These are phyloP conservation scores for Callionymus lyra DNA, from an alignment of 2,113 vertebrate species.

Conservation along the genomic window DNA sequence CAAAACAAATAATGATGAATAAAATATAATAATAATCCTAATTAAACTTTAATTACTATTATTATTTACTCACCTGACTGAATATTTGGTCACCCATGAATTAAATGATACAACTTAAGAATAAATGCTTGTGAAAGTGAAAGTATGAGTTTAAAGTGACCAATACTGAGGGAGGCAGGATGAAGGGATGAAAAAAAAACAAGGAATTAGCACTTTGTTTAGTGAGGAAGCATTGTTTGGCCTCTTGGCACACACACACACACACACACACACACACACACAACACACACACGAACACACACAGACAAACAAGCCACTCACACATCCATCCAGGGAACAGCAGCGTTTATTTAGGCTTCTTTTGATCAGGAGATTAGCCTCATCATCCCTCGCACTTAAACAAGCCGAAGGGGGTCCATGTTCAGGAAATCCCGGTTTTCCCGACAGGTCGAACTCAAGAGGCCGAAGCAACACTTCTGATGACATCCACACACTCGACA, in stretches of 20 bases:
- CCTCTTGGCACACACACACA: constrained; percentile 25
- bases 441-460: constrained; percentile 29
- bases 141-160: too few species aligned
- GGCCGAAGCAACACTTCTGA: constrained; percentile 14
- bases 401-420: constrained; percentile 45
- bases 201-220: constrained; percentile 51
- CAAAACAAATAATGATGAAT: too few species aligned
- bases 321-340: constrained; percentile 20
- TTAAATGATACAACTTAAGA: too few species aligned
- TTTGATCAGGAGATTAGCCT: constrained; percentile 75
- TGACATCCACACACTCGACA: constrained; percentile 10
- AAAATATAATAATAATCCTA: too few species aligned
- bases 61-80: too few species aligned
- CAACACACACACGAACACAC: too few species aligned
- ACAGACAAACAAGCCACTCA: constrained; percentile 12
- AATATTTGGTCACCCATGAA: too few species aligned
- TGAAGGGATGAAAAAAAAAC: constrained; percentile 39
- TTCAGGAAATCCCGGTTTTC: constrained; percentile 62
- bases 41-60: too few species aligned
- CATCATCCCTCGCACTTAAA: constrained; percentile 52
- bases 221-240: constrained; percentile 46
- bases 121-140: too few species aligned
- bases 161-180: too few species aligned
- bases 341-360: constrained; percentile 65
- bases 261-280: too few species aligned